Base-by-base conservation (phyloP, 2,797 vertebrate species). In the Lepilemur ruficaudatus region DNA sequence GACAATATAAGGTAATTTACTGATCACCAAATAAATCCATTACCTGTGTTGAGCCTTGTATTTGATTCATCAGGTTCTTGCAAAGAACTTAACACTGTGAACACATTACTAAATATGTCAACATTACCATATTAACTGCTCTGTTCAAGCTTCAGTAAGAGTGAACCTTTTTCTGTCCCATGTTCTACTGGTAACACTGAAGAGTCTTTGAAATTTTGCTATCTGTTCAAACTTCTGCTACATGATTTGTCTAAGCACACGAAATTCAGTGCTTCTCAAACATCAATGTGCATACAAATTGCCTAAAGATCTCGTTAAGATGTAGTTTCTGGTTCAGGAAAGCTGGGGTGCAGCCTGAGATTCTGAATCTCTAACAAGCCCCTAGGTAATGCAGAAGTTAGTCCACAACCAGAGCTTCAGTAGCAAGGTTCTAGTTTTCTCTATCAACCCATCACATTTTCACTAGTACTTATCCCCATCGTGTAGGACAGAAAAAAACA, bases 21-120 rank as follows among this genome's bases (percentile, higher is more conserved):
- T 99, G 99, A 99, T 99, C 99, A 98, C 98, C 98, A 99, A 99
- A 99, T 99, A 99, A 99, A 99, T 97, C 98, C 96, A 98, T 99
- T 99, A 99, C 98, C 98, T 99, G 96, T 97, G 98, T 98, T 96
- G 98, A 96, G 87, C 95, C 97, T 92, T 50, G 72, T 94, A 97
- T 96, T 96, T 95, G 93, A 93, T 92, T 98, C 83, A 75, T 89
- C 43, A 83, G 57, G 91, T 95, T 98, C 96, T 98, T 98, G 94
- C 97, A 96, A 69, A 82, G 80, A 97, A 97, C 95, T 94, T 98
- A 98, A 98, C 97, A 97, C 97, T 94, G 94, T 57, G 94, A 98
- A 98, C 86, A 7, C 83, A 98, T 97, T 98, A 98, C 98, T 98
- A 94, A 97, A 93, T 87, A 75, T 46, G 85, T 94, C 92, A 92